Evolutionary conservation across 2,888 invertebrate genomes (phyloP).

Genomic region (Spilarctia lutea): DNA sequence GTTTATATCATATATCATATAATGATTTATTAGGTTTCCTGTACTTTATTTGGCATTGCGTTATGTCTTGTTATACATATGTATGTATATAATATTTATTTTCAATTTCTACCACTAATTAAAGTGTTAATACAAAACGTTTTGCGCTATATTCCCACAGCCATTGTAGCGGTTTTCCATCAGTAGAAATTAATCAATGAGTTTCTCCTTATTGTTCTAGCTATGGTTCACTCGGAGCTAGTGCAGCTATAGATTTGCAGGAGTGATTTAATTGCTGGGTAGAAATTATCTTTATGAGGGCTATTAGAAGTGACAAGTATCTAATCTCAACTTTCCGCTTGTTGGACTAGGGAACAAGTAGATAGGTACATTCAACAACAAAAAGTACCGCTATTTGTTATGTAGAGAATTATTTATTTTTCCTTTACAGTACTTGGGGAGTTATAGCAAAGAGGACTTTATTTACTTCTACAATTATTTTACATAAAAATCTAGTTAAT

Average conservation of each 20-base stretch:
- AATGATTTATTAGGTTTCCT: background rate
- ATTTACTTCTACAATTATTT: no score
- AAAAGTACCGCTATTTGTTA: background rate
- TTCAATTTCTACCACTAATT: background rate
- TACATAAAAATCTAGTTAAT: no score
- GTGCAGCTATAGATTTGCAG: slow-evolving; percentile 23
- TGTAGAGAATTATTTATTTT: no score
- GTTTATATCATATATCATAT: background rate
- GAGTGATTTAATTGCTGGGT: slow-evolving; percentile 25
- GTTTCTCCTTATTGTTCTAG: slow-evolving; percentile 76
- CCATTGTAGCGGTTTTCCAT: slow-evolving; percentile 69
- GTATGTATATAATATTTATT: background rate
- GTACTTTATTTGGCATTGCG: background rate
- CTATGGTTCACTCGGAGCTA: slow-evolving; percentile 42
- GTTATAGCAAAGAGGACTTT: no score
- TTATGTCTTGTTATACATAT: background rate
- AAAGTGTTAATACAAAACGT: background rate
- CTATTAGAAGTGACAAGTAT: slow-evolving; percentile 5
- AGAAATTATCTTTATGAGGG: slow-evolving; percentile 15
- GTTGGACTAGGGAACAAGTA: no score
- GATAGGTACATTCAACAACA: background rate
- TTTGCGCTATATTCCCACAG: slow-evolving; percentile 57
- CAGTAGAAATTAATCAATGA: slow-evolving; percentile 66
- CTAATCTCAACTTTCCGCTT: background rate
- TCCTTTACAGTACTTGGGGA: no score